Base-by-base conservation (phyloP, 2,113 vertebrate genomes). In the Platichthys stellatus region DNA sequence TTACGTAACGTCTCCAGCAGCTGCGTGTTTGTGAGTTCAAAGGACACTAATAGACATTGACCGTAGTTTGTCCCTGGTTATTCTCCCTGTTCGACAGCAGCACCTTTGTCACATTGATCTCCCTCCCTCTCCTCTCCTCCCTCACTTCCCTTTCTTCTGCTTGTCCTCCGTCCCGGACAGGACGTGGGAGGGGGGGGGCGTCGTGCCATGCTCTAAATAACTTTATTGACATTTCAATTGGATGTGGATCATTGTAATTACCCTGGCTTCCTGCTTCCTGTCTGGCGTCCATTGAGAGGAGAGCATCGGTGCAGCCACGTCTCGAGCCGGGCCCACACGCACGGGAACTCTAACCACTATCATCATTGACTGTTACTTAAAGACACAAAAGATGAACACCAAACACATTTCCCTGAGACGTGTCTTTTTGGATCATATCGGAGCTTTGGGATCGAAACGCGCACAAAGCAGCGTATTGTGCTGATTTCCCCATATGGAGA, bases 201-300 rank as follows among this genome's bases (percentile, higher is more conserved):
- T 85, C 74, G 78, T 86, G 84, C 73, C 79, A 78, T 67, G 86
- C 86, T 89, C 86, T 86, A 86, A 90, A 92, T 88, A 86, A 84
- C 89, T 89, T 85, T 87, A 93, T 92, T 89, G 90, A 88, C 92
- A 86, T 92, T 88, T 87, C 78, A 90, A 89, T 92, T 86, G 87
- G 85, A 83, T 80, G 76, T 77, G 82, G 88, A 88, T 86, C 80
- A 88, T 43, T 31, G 80, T 90, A 92, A 92, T 91, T 90, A 92
- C 82, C 79, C 86, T 68, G 85, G 69, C 89, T 90, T 82, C 87
- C 85, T 88, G 88, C 86, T 88, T 87, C 80, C 85, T 86, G 82
- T 85, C 84, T 80, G 68, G 40, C 67, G 78, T 66, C 85, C 81
- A 75, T 53, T 1, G 64, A 77, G 76, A 86, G 82, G 63, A 74